Percentiles rank a stretch among this genome's conserved stretches.
Conservation (phyloP, 2,113 vertebrate genomes). For the Sarotherodon lohbergeri region DNA sequence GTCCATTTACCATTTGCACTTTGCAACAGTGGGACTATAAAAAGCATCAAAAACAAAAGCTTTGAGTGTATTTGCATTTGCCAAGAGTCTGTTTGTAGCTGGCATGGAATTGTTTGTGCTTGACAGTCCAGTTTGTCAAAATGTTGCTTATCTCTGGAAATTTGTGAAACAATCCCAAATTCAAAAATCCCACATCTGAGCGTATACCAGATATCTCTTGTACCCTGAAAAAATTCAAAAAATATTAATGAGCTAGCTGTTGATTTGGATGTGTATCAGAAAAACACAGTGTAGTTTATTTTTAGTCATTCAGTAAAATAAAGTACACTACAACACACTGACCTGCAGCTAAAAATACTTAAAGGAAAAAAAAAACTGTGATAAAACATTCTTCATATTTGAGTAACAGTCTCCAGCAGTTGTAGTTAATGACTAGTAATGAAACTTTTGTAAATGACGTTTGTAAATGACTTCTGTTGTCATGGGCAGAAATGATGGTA, state of each 20-base stretch:
- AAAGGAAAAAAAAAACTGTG: not conserved
- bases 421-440: not conserved
- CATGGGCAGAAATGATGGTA: not conserved
- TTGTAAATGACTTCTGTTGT: not conserved
- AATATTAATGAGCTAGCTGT: not conserved
- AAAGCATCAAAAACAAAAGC: not conserved
- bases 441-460: not conserved
- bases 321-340: not conserved
- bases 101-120: not conserved
- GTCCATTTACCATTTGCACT: not conserved
- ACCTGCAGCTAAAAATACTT: not conserved
- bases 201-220: not conserved
- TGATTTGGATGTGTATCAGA: not conserved
- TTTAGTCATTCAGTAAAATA: not conserved
- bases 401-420: not conserved
- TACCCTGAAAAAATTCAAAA: not conserved
- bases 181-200: not conserved
- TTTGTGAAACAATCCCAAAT: not conserved
- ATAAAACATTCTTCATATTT: not conserved
- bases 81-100: not conserved
- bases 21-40: not conserved
- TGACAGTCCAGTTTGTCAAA: not conserved
- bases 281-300: not conserved
- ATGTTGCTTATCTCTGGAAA: not conserved
- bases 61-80: not conserved